Base-by-base conservation (phyloP, 2,888 invertebrate genomes). In the Eugnorisma glareosa region DNA sequence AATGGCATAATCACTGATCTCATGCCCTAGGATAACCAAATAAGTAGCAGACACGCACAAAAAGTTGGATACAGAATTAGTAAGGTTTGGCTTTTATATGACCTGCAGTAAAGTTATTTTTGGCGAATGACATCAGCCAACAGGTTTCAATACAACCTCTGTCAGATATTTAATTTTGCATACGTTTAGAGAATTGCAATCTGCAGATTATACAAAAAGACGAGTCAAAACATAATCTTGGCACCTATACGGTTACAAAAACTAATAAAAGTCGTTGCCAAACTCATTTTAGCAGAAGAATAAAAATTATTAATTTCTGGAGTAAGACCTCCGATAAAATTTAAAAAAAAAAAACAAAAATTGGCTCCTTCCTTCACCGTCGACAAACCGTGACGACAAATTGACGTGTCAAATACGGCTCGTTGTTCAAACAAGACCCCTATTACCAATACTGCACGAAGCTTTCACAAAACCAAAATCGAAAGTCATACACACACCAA, bases 401-500 rank as follows among this genome's bases (percentile, higher is more conserved):
- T 48, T 18, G 40, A 70, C 28, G 31, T 66, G 57, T 69, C 64
- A 68, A 70, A 57, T 54, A 70, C 24, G 18, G 35, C 48, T 77
- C 45, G 71, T 67, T 82, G 76, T 83, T 59, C 78, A 82, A 85
- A 89, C 74, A 83, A 84, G 80, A 79, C 77, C 69, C 35, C 69
- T 78, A 79, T 86, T 84, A 86, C 68, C 77, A 73, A 86, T 81
- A 81, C 79, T 76, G 80, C 70, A 82, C 77, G 84, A 77, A 86
- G 85, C 89, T 86, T 89, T 85, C 88, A 85, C 85, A 87, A 88
- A 80, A 90, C 89, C 82, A 92, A 92, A 93, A 94, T 90, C 89
- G 94, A 93, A 93, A 93, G 93, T 93, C 86, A 90, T 91, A 85
- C 75, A 87, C 84, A 86, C 87, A 88, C 84, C 86, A 88, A 84